Base-by-base conservation (phyloP, 2,113 vertebrate genomes). In the Trichomycterus rosablanca region DNA sequence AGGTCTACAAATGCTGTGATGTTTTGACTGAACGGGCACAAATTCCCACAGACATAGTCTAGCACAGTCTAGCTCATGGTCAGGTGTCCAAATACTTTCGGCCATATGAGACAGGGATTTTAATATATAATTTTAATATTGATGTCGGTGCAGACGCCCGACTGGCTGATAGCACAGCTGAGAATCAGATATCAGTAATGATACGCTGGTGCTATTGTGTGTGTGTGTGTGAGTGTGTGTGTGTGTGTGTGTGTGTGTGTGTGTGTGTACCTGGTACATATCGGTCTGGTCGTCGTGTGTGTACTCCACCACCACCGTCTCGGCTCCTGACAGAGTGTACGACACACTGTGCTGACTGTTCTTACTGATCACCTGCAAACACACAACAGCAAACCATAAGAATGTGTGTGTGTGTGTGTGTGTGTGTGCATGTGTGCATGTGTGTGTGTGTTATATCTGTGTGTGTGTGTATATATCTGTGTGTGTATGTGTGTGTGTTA, bases 281-380 rank as follows among this genome's bases (percentile, higher is more conserved):
- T 98, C 95, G 0, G 92, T 93, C 80, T 76, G 87, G 84, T 81
- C 84, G 85, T 98, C 93, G 57, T 94, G 90, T 2, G 86, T 92
- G 71, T 97, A 98, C 80, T 98, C 95, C 80, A 98, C 95, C 75
- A 98, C 95, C 59, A 98, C 93, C 0, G 93, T 97, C 76, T 98
- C 92, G 0, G 85, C 88, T 53, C 91, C 86, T 62, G 93, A 97
- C 52, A 97, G 85, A 1, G 92, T 95, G 39, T 93, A 97, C 0
- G 94, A 97, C 67, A 97, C 93, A 53, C 94, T 97, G 81, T 97
- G 94, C 80, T 94, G 92, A 80, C 91, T 91, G 79, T 94, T 97
- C 76, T 91, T 95, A 77, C 91, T 96, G 73, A 98, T 87, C 45
- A 91, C 93, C 95, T 98, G 30, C 0, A 67, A 4, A 18, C 12